Base-by-base conservation (phyloP, 2,888 invertebrate genomes). In the Apoda limacodes region DNA sequence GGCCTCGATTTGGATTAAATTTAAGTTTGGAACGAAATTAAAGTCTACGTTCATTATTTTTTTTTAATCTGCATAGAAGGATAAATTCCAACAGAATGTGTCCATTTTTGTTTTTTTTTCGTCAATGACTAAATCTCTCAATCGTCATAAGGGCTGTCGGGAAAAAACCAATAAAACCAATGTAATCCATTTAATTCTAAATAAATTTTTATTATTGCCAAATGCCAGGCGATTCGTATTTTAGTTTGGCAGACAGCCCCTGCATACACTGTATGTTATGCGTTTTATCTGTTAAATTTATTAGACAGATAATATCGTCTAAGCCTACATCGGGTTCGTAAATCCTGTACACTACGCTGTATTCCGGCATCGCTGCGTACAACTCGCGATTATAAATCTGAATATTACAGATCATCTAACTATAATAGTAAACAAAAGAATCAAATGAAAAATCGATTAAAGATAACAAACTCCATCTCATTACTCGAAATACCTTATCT, bases 281-380 rank as follows among this genome's bases (percentile, higher is more conserved):
- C 53, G 52, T 51, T 55, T 51, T 69, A 75, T 75, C 72, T 72
- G 60, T 51, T 59, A 66, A 65, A 78, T 75, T 75, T 78, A 76
- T 76, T 74, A 60, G 59, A 48, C 52, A 62, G 76, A 78, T 76
- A 69, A 55, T 48, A 74, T 74, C 74, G 59, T 46, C 56, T 61
- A 59, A 61, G 62, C 57, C 58, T 62, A 60, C 60, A 53, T 54
- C 52, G 50, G 46, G 45, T 52, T 52, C 55, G 57, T 58, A 54
- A 59, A 59, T 60, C 56, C 57, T 58, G 60, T 59, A 53, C 55
- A 46, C 51, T 59, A 54, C 56, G 58, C 55, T 50, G 52, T 59
- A 62, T 54, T 52, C 55, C 50, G 50, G 50, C 46, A 50, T 49
- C 40, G 35, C n/a, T n/a, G n/a, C 39, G 42, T 39, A 40, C 36